Evolutionary conservation across 2,113 vertebrate genomes (phyloP).

Genomic region (Verasper variegatus): DNA sequence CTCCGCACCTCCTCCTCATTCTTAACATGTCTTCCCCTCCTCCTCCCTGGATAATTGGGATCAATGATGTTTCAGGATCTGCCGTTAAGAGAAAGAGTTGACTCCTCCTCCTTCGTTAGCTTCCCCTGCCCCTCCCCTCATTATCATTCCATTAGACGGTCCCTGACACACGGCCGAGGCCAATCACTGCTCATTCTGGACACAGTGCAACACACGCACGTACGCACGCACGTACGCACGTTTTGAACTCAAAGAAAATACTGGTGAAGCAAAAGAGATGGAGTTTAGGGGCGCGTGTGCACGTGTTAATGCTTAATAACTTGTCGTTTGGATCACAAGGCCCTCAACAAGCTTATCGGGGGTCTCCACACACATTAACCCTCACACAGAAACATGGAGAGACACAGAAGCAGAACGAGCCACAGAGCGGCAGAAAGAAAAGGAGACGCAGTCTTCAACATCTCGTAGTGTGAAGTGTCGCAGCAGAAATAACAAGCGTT

Average conservation of each 20-base stretch:
- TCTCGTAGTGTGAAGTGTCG: background rate
- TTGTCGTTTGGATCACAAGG: background rate
- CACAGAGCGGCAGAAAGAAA: background rate
- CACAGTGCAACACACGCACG: background rate
- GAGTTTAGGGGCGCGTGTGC: no score
- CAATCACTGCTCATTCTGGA: no score
- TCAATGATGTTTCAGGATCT: background rate
- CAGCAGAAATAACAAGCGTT: slow-evolving; percentile 56
- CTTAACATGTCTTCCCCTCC: background rate
- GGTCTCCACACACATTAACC: background rate
- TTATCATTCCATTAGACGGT: slow-evolving; percentile 56
- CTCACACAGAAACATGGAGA: no score
- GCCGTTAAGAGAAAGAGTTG: background rate
- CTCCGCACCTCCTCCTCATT: no score
- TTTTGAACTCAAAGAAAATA: no score
- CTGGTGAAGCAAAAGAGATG: no score
- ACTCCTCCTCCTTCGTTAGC: slow-evolving; percentile 32
- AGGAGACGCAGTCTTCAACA: background rate
- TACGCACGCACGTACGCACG: background rate
- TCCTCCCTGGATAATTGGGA: background rate
- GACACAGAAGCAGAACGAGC: background rate
- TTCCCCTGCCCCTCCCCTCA: slow-evolving; percentile 22
- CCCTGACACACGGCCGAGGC: background rate
- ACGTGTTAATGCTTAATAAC: no score
- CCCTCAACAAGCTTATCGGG: slow-evolving; percentile 18